Evolutionary conservation across 2,888 invertebrate genomes (phyloP), one percentile per base, ranked within the genome.

Genomic region (Eupithecia insigniata): DNA sequence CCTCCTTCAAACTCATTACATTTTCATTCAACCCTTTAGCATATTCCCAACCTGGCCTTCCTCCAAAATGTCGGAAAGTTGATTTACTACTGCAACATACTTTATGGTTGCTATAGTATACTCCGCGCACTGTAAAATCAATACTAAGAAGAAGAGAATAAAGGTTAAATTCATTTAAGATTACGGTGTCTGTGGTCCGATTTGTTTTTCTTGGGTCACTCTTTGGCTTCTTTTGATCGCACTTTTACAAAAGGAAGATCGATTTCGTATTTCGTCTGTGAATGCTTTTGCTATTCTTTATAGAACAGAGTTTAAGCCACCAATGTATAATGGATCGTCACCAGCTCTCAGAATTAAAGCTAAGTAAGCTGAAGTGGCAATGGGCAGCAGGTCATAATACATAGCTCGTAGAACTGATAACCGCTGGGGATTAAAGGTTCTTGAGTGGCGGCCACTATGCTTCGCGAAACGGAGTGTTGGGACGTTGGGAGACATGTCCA

Each of bases 181-280:
- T 81, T 83, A 84, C 81, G 80, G 76, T 74, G 77, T 83, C 82
- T 69, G 69, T 82, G 82, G 84, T 78, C 22, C 39, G 70, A 26
- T 78, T 82, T 80, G 16, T 10, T 28, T 64, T 34, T 28, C 62
- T 28, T 68, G 39, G 28, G 26, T 62, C 62, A 69, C 62, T 62
- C n/a, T 62, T 39, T 67, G 36, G 16, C 26, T 36, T 58, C 22
- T 39, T 55, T 55, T 55, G 55, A 55, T 51, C 55, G 2, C 55
- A 55, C 26, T 55, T 43, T 61, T 64, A 30, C 30, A 65, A 26
- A 65, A 62, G 60, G 60, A 60, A 55, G 55, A 55, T 55, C 55
- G 26, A 55, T 26, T 55, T 55, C 22, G 12, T 55, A 55, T 55
- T 55, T 55, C 55, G 26, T 26, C 26, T 55, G 22, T 55, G 55